Conservation (phyloP, 1,140 invertebrate species). For the Argopecten irradians region DNA sequence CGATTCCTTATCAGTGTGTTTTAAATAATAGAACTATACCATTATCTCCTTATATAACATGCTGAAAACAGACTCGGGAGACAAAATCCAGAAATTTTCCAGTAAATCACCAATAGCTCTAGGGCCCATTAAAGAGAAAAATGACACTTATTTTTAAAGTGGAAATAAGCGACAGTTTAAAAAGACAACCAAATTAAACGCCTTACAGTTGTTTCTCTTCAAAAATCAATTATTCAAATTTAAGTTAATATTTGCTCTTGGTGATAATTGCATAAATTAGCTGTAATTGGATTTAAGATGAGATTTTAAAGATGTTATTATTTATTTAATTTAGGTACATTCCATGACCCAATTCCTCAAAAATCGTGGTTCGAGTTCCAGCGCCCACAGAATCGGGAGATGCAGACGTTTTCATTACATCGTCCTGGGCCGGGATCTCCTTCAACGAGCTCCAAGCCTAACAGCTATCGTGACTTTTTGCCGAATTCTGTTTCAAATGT, state of each 20-base stretch:
- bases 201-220: neutral
- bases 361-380: constrained; percentile 13
- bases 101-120: neutral
- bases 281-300: neutral
- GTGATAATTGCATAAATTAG: constrained; percentile 10
- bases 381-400: neutral
- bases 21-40: neutral
- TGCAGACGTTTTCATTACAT: neutral
- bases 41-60: neutral
- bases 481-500: neutral
- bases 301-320: neutral
- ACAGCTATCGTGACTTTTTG: neutral
- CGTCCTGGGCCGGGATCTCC: neutral
- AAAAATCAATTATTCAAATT: constrained; percentile 19
- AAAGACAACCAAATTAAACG: neutral
- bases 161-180: neutral
- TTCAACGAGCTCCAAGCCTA: neutral
- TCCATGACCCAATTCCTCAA: constrained; percentile 20
- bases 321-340: neutral
- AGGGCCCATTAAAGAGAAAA: neutral
- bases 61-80: neutral
- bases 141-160: neutral
- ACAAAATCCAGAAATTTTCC: neutral
- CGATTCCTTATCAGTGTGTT: neutral
- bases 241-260: neutral